Percentiles rank a stretch among this genome's conserved stretches.
These are phyloP conservation scores for Falco punctatus DNA, from an alignment of 2,113 vertebrate species.

Conservation along the genomic window DNA sequence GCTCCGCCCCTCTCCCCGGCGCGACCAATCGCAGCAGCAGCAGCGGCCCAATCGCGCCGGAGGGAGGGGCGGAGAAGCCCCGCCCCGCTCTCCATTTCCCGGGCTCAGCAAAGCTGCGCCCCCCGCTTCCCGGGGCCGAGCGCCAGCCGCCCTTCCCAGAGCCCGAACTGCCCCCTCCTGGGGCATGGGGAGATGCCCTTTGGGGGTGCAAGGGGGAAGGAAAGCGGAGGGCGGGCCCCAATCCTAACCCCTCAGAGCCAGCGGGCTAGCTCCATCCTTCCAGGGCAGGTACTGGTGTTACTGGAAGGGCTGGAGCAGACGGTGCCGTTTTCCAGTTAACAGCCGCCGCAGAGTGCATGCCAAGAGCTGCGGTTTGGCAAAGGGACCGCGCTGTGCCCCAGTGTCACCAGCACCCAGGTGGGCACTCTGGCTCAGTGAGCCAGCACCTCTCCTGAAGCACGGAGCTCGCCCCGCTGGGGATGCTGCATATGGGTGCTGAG, in stretches of 20 bases:
- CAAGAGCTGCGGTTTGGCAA: not conserved
- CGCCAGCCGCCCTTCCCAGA: no score
- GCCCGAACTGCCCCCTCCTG: no score
- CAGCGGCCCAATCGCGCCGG: fast-evolving
- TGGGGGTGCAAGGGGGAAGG: no score
- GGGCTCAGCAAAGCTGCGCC: not conserved
- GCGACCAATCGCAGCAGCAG: not conserved
- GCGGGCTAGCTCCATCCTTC: no score
- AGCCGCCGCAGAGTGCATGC: no score
- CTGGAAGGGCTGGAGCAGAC: not conserved
- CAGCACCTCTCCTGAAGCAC: fast-evolving
- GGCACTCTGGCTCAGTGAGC: no score
- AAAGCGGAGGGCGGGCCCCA: no score
- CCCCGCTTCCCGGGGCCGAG: no score
- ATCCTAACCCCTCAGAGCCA: no score
- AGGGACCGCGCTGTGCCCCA: not conserved
- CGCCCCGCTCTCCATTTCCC: not conserved
- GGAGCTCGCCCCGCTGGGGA: not conserved
- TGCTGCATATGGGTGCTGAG: no score
- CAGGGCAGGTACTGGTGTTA: not conserved
- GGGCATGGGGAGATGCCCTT: no score
- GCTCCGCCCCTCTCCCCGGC: fast-evolving
- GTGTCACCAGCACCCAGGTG: no score
- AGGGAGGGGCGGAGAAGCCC: fast-evolving
- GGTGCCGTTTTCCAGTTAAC: not conserved